Evolutionary conservation across 2,797 vertebrate genomes (phyloP).

Genomic region (Pempheris klunzingeri): DNA sequence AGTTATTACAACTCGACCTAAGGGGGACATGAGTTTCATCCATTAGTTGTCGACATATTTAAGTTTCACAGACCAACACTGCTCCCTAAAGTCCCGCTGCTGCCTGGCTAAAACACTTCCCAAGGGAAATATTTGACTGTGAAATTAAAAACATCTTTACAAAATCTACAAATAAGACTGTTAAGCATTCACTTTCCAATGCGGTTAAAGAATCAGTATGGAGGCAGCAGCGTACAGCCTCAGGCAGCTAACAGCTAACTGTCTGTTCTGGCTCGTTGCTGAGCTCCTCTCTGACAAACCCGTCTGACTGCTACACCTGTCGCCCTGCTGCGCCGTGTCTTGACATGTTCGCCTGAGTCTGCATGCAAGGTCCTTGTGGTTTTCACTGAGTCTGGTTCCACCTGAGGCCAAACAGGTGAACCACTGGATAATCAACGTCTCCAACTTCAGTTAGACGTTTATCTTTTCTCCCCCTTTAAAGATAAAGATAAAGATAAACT

Average conservation of each 20-base stretch:
- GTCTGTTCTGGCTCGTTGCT: not conserved
- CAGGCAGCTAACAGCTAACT: not conserved
- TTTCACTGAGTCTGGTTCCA: not conserved
- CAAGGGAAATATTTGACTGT: too few relatives aligned
- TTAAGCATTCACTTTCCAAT: not conserved
- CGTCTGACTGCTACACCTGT: slow-evolving; percentile 63
- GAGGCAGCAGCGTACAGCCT: not conserved
- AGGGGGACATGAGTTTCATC: not conserved
- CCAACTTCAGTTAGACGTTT: not conserved
- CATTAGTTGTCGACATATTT: not conserved
- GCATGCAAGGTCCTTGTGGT: not conserved
- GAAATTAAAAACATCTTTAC: not conserved
- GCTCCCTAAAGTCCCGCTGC: too few relatives aligned
- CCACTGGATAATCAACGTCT: not conserved
- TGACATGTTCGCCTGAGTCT: slow-evolving; percentile 16
- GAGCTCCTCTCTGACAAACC: slow-evolving; percentile 42
- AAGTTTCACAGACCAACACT: too few relatives aligned
- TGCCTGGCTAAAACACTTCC: not conserved
- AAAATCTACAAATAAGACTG: not conserved
- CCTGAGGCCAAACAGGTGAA: slow-evolving; percentile 50
- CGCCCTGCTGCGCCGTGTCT: slow-evolving; percentile 12
- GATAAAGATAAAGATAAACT: not conserved
- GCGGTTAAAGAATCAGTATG: not conserved
- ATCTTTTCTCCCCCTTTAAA: not conserved
- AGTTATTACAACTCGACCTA: not conserved